Evolutionary conservation across 2,797 vertebrate genomes (phyloP), one percentile per base, ranked within the genome.

Genomic region (Dermochelys coriacea): DNA sequence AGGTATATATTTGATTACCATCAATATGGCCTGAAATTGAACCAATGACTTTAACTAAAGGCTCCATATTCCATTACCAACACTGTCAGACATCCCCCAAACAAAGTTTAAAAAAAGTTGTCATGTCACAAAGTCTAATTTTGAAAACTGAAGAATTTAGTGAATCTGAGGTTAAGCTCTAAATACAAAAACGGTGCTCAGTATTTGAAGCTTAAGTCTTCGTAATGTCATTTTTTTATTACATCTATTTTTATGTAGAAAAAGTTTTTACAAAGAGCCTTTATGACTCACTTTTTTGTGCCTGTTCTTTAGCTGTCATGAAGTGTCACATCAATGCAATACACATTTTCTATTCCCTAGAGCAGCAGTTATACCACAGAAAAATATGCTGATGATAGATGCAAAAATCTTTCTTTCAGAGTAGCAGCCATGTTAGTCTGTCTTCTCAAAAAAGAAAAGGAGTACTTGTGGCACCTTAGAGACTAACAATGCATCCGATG

Each of bases 201-300:
- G 31, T 64, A 68, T 54, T 83, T 47, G 29, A 90, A 86, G 3
- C 5, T 68, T 82, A 55, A 80, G 34, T 34, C 19, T 86, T 15
- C 10, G 18, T 23, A 71, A 2, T 80, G 1, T 45, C 14, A 29
- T 74, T 91, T 82, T 25, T 1, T 8, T 37, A n/a, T 61, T 54
- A 61, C 45, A 1, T 82, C 84, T 78, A 1, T 86, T 91, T 19
- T 82, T 61, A 49, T 18, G 41, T 27, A 27, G 29, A 89, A 83
- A 80, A 71, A 54, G 4, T 0, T 71, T 37, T 21, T 71, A 71
- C n/a, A 71, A n/a, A 71, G 19, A 23, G 15, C 45, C 31, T 12
- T 61, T 93, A 54, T 68, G 71, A 84, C 23, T 95, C 50, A 25
- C 21, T 8, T 41, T 64, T 85, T 80, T n/a, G 6, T 77, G 37